A percentile compares a stretch with the other conserved stretches of the same genome.
These are phyloP conservation scores for Grantiella picta DNA, from an alignment of 2,113 vertebrate genomes.

Conservation along the genomic window DNA sequence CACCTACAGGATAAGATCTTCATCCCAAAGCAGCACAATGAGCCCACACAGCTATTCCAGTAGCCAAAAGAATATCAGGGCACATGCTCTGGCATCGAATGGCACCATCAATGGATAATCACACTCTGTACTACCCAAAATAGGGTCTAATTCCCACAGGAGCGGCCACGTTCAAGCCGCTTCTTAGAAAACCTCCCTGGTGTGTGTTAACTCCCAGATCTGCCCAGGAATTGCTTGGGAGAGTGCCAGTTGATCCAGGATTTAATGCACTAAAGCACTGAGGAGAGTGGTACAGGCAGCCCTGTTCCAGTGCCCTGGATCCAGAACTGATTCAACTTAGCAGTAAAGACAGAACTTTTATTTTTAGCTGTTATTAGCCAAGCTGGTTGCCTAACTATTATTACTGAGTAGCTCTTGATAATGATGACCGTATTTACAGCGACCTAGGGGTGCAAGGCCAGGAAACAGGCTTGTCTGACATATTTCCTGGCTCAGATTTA, in stretches of 20 bases:
- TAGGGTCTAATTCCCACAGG: background rate
- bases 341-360: background rate
- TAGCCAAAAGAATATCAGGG: background rate
- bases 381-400: background rate
- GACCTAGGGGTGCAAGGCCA: constrained; percentile 39
- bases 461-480: constrained; percentile 57
- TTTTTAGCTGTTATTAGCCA: background rate
- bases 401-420: background rate
- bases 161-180: accelerated
- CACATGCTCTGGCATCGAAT: background rate
- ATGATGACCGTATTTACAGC: background rate
- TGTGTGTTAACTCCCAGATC: background rate
- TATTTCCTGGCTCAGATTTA: constrained; percentile 38
- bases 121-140: background rate
- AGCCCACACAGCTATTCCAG: background rate
- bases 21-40: background rate
- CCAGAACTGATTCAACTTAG: background rate
- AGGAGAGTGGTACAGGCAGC: background rate
- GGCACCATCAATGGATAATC: no score
- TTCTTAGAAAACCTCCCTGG: background rate
- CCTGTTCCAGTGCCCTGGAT: background rate
- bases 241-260: background rate
- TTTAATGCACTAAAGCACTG: background rate
- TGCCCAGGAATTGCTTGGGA: background rate
- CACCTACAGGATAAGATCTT: background rate